Base-by-base conservation (phyloP, 2,888 invertebrate species). In the Trissoscelio sp. region DNA sequence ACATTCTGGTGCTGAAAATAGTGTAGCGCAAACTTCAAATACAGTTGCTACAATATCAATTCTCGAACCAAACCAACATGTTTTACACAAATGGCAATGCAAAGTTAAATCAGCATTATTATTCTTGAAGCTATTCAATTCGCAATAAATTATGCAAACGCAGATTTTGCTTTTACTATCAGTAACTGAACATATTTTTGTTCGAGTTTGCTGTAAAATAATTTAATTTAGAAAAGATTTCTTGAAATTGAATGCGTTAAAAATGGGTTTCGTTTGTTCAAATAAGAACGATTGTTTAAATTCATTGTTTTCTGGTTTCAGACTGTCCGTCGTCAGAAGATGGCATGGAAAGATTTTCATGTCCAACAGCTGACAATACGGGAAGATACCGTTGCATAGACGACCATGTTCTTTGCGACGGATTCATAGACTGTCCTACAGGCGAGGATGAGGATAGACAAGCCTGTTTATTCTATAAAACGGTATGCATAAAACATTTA, bases 381-480 rank as follows among this genome's bases (percentile, higher is more conserved):
- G 97, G 97, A 83, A 95, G 98, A 88, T 98, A 97, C 93, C 95
- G 97, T 88, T 98, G 98, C 93, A 97, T 98, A 93, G 97, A 98
- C 92, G 98, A 97, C 93, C 97, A 97, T 92, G 97, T 97, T 86
- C 94, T 98, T 72, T 98, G 98, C 92, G 97, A 98, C 92, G 98
- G 97, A 84, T 98, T 97, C 93, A 95, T 97, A 91, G 97, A 98
- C 94, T 98, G 98, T 92, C 97, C 98, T 80, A 95, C 95, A 86
- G 97, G 96, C 80, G 97, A 98, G 92, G 98, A 98, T 91, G 98
- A 98, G 91, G 97, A 98, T 91, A 93, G 97, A 89, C 96, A 96
- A 92, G 95, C 96, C 88, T 98, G 98, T 93, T 97, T 98, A 97
- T 98, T 98, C 93, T 98, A 97, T 92, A 98, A 98, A 95, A 98